Conservation (phyloP, 2,888 invertebrate genomes). For the Oscheius myriophilus region DNA sequence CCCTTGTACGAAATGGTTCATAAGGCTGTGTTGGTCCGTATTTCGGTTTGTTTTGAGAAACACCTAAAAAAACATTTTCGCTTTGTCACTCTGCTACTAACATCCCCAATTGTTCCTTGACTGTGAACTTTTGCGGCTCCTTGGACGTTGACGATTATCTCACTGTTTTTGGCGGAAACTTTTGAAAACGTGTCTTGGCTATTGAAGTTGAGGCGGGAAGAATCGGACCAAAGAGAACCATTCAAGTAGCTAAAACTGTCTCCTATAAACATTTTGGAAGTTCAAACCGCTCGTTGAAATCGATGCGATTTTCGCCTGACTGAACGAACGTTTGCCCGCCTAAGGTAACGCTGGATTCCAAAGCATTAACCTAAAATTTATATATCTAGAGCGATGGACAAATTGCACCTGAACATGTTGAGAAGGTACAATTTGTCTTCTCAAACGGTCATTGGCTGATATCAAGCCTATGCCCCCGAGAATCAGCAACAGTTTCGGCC, state of each 20-base stretch:
- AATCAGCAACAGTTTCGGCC: no score
- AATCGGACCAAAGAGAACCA: constrained; percentile 36
- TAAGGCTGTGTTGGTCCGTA: constrained; percentile 30
- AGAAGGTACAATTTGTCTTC: constrained; percentile 36
- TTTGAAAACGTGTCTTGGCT: constrained; percentile 41
- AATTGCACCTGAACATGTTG: constrained; percentile 35
- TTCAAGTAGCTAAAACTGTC: constrained; percentile 35
- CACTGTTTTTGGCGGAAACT: constrained; percentile 22
- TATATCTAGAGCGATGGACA: no score
- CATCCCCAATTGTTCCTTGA: constrained; percentile 6
- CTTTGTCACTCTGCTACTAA: neutral
- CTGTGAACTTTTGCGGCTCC: constrained; percentile 22
- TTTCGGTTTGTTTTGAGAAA: constrained; percentile 36
- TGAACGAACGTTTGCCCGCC: neutral
- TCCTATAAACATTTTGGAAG: no score
- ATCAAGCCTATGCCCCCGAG: no score
- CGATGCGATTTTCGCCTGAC: neutral
- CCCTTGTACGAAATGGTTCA: constrained; percentile 34
- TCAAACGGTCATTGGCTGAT: neutral
- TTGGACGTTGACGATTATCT: constrained; percentile 23
- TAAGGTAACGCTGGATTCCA: no score
- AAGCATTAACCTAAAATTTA: no score
- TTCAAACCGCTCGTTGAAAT: neutral
- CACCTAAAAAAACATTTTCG: constrained; percentile 25
- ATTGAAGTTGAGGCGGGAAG: constrained; percentile 37